Base-by-base conservation (phyloP, 2,113 vertebrate species). In the Piprites chloris region DNA sequence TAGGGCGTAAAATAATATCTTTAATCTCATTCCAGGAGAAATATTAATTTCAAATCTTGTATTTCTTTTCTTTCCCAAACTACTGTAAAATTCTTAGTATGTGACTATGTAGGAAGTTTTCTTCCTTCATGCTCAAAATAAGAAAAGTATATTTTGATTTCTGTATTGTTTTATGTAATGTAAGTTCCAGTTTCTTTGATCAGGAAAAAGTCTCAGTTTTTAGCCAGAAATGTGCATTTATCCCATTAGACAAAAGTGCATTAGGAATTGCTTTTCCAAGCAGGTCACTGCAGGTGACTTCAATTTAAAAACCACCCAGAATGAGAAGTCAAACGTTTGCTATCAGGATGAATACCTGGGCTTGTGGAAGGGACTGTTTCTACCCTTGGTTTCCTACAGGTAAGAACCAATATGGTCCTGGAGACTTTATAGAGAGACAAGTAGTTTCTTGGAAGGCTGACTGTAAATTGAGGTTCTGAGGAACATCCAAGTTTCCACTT, bases 11-110 rank as follows among this genome's bases (percentile, higher is more conserved):
- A 95, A 95, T 77, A 90, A 30, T 90, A 89, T 76, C 62, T 84
- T 91, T 93, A 85, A 93, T 96, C 81, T 95, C 88, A 65, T 93
- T 96, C 79, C 53, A n/a, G 46, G 46, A 86, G 47, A 68, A 94
- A 84, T 92, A 89, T 76, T 91, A 90, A 87, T 87, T 89, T 66
- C 62, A n/a, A 39, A 23, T 95, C 90, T 76, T 73, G 12, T 74
- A 37, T 89, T 96, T 92, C 66, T 71, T 90, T 74, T 75, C 83
- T 89, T 67, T 91, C 52, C 19, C 35, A 92, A 68, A 63, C 35
- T 14, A 28, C 59, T 69, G 44, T 69, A 87, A 96, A 90, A 94
- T 65, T 56, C 61, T 87, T 81, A n/a, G 61, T 77, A 18, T 79
- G 84, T 10, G 5, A 53, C 23, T 89, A 63, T 49, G 55, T 50